Percentiles rank a stretch among this genome's conserved stretches.
Evolutionary conservation across 2,113 vertebrate species (phyloP).

Genomic region (Nibea coibor): DNA sequence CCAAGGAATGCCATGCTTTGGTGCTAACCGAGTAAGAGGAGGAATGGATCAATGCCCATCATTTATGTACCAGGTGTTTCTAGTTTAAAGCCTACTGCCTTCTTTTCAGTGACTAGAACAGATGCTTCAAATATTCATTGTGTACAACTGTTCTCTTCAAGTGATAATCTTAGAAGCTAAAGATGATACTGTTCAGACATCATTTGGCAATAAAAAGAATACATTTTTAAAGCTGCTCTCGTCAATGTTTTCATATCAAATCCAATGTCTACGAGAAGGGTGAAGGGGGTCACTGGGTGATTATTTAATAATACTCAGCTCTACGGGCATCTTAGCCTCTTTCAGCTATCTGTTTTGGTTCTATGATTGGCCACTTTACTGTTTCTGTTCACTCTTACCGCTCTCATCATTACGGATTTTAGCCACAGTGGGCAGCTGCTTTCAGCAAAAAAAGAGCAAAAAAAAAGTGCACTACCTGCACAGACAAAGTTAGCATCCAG

Average conservation of each 20-base stretch:
- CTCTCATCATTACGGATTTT: background rate
- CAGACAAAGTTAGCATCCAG: background rate
- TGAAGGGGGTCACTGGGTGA: background rate
- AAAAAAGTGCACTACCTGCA: background rate
- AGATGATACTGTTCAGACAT: background rate
- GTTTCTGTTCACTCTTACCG: background rate
- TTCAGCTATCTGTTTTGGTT: background rate
- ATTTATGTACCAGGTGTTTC: conserved; percentile 34
- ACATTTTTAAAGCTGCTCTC: background rate
- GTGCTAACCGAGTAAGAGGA: conserved; percentile 30
- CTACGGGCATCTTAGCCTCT: background rate
- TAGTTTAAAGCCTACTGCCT: conserved; percentile 19
- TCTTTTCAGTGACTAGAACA: conserved; percentile 6
- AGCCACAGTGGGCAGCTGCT: background rate
- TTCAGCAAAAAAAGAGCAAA: background rate
- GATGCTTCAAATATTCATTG: background rate
- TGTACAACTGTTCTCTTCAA: background rate
- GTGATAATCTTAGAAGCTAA: background rate
- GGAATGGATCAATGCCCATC: conserved; percentile 52
- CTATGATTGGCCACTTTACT: background rate
- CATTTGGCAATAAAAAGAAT: background rate
- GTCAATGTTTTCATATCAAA: background rate
- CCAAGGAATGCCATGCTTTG: conserved; percentile 66
- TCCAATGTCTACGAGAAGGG: background rate
- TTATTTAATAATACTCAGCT: background rate